Conservation (phyloP, 2,797 vertebrate species). For the Sebastes goodei region DNA sequence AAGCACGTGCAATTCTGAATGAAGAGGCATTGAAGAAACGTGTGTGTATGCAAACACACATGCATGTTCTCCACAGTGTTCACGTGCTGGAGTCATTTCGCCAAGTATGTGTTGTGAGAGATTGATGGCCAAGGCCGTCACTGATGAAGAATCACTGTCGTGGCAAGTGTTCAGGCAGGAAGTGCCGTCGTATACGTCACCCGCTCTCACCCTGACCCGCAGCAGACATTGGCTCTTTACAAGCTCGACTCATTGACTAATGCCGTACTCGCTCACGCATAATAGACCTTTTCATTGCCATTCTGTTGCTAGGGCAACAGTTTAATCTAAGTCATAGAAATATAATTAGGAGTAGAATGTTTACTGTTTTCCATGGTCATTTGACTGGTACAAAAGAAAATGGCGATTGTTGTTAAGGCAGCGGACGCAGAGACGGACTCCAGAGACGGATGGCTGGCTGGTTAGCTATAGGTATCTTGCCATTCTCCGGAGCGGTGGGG, state of each 20-base stretch:
- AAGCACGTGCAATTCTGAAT: neutral
- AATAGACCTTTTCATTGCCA: neutral
- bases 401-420: too few species aligned
- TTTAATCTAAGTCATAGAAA: too few species aligned
- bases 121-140: constrained; percentile 61
- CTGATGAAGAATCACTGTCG: constrained; percentile 50
- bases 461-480: neutral
- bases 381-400: too few species aligned
- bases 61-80: constrained; percentile 1
- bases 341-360: too few species aligned
- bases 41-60: neutral
- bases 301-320: too few species aligned
- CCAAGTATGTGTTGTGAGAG: constrained; percentile 54
- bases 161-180: constrained; percentile 36
- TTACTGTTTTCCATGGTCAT: too few species aligned
- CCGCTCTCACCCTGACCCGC: constrained; percentile 45
- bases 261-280: neutral
- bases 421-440: too few species aligned
- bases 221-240: constrained; percentile 15
- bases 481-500: neutral
- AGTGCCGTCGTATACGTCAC: constrained; percentile 33
- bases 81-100: constrained; percentile 45
- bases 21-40: neutral
- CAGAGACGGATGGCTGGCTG: neutral
- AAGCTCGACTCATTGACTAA: constrained; percentile 27